Conservation (phyloP, 2,888 invertebrate genomes). For the Habroteleia sp. region DNA sequence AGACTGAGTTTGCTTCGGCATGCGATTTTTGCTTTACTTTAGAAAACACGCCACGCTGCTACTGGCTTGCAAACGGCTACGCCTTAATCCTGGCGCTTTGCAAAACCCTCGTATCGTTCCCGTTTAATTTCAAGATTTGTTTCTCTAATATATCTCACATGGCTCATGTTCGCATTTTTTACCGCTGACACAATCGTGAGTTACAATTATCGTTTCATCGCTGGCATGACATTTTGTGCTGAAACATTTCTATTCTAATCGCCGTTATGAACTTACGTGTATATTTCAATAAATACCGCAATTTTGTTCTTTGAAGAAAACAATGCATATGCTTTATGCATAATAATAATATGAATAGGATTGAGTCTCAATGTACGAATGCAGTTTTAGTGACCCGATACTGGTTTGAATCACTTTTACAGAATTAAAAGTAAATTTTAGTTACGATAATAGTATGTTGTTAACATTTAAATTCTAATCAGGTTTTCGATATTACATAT, state of each 20-base stretch:
- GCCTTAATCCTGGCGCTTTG: slow-evolving; percentile 45
- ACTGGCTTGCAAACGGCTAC: slow-evolving; percentile 57
- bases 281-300: too few species aligned
- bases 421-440: too few species aligned
- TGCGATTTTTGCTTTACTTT: slow-evolving; percentile 63
- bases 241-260: too few species aligned
- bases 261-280: background rate
- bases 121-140: slow-evolving; percentile 36
- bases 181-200: background rate
- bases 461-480: too few species aligned
- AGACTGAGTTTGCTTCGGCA: slow-evolving; percentile 45
- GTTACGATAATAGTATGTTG: too few species aligned
- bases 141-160: slow-evolving; percentile 19
- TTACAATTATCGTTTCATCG: slow-evolving; percentile 2
- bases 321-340: too few species aligned
- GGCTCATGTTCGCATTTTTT: slow-evolving; percentile 17
- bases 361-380: too few species aligned
- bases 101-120: slow-evolving; percentile 18
- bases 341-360: too few species aligned
- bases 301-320: too few species aligned
- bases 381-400: too few species aligned
- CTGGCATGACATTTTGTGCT: slow-evolving; percentile 6
- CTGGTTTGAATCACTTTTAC: too few species aligned
- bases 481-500: too few species aligned
- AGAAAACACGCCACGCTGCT: slow-evolving; percentile 45